Evolutionary conservation across 1,140 invertebrate genomes (phyloP), one percentile per base, ranked within the genome.

Genomic region (Cotesia chilonis): DNA sequence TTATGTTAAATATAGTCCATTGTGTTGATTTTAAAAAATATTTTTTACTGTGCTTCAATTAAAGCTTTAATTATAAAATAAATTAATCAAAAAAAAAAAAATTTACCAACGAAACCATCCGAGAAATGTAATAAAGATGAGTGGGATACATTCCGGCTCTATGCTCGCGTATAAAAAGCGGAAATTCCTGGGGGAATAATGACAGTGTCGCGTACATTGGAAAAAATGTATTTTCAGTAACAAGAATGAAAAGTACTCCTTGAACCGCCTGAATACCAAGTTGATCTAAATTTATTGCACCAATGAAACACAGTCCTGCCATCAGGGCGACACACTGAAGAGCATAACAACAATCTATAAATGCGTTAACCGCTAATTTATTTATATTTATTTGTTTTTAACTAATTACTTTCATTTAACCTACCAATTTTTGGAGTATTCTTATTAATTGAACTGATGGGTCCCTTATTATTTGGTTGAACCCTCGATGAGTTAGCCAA

Each of bases 221-320:
- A 59, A 91, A 91, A 84, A 95, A 96, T 3, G 94, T 94, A 77
- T 95, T 96, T 87, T 96, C 94, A 0, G 93, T 91, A 51, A 96
- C 94, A 80, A 96, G 89, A 28, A 95, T 91, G 80, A 95, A 96
- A 2, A 96, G 82, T 0, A 92, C 91, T 9, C 95, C 95, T 84
- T 96, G 93, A 1, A 94, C 90, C 28, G 94, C 91, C 82, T 95
- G 94, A 12, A 96, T 90, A 1, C 94, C 94, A 6, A 89, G 84
- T 81, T 96, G 94, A 54, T 92, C 91, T 0, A 91, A 80, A 9
- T 90, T 89, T 36, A 89, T 76, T 2, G 92, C 91, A 17, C 92
- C 92, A 1, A 92, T 87, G 83, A 93, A 96, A 79, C 94, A 95
- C 6, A 94, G 79, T 1, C 94, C 94, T 0, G 93, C 91, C 76